These are phyloP conservation scores for Acleris emargana DNA, from an alignment of 2,888 invertebrate species.

Conservation along the genomic window DNA sequence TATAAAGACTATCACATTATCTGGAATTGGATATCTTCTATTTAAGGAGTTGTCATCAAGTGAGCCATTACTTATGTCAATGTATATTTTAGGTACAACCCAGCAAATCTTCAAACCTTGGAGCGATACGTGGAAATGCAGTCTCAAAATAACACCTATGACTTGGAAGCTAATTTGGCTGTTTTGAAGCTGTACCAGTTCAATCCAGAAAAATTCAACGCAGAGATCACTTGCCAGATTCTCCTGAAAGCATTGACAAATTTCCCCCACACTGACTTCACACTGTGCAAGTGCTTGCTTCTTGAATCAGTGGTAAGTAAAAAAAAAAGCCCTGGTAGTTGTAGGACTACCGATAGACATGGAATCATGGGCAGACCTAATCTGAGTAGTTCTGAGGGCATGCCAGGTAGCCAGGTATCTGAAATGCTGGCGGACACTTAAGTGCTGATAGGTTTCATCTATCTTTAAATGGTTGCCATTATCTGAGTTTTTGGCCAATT, in stretches of 20 bases:
- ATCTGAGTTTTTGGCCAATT: too few relatives aligned
- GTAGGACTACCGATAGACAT: too few relatives aligned
- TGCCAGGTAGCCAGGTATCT: too few relatives aligned
- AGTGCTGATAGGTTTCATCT: too few relatives aligned
- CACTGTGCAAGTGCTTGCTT: conserved; percentile 97
- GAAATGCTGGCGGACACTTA: too few relatives aligned
- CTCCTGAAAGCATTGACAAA: conserved; percentile 97
- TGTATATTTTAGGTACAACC: conserved; percentile 91
- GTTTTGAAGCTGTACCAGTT: conserved; percentile 98
- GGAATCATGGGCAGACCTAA: too few relatives aligned
- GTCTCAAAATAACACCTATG: conserved; percentile 96
- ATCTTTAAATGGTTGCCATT: too few relatives aligned
- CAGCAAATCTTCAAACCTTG: conserved; percentile 94
- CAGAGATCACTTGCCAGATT: conserved; percentile 94
- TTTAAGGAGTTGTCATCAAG: too few relatives aligned
- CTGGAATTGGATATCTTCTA: too few relatives aligned
- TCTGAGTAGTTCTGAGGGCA: too few relatives aligned
- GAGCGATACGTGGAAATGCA: conserved; percentile 97
- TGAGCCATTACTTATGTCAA: too few relatives aligned
- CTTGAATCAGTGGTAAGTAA: conserved; percentile 86
- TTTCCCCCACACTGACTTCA: conserved; percentile 98
- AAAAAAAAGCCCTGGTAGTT: neutral
- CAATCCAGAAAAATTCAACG: conserved; percentile 93
- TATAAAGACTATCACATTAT: too few relatives aligned
- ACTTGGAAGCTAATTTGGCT: conserved; percentile 98